phyloP scores from a whole-genome alignment of 2,888 invertebrate species.

The Tethea ocularis region DNA sequence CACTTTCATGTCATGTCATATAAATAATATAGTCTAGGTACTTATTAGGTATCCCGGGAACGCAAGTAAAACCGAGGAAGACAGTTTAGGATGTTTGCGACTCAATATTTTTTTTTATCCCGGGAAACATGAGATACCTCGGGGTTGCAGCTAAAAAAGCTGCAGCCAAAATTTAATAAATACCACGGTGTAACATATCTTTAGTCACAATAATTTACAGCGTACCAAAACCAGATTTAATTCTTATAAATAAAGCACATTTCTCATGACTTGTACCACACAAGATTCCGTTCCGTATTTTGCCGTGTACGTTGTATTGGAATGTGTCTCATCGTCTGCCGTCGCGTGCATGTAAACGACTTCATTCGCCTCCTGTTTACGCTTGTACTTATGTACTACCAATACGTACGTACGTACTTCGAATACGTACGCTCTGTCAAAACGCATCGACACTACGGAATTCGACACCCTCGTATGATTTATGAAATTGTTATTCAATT shows the following conservation, averaged over 20 bases:
- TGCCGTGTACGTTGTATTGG: conserved; percentile 31
- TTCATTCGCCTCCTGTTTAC: conserved; percentile 31
- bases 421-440: conserved; percentile 1
- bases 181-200: too few species aligned
- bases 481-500: conserved; percentile 4
- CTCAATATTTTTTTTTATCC: too few species aligned
- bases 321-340: conserved; percentile 31
- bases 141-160: too few species aligned
- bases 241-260: not conserved
- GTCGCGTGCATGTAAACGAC: conserved; percentile 44
- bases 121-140: too few species aligned
- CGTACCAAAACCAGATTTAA: too few species aligned
- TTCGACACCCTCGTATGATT: conserved; percentile 6
- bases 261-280: conserved; percentile 17
- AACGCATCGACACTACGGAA: conserved; percentile 8
- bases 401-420: not conserved
- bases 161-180: too few species aligned
- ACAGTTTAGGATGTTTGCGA: too few species aligned
- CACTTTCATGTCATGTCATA: too few species aligned
- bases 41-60: too few species aligned
- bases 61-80: too few species aligned
- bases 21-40: too few species aligned
- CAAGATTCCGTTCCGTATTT: conserved; percentile 18
- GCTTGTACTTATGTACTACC: not conserved
- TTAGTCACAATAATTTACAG: too few species aligned